A percentile compares a stretch with the other conserved stretches of the same genome.
phyloP scores from a whole-genome alignment of 2,113 vertebrate genomes.

The Meles meles region DNA sequence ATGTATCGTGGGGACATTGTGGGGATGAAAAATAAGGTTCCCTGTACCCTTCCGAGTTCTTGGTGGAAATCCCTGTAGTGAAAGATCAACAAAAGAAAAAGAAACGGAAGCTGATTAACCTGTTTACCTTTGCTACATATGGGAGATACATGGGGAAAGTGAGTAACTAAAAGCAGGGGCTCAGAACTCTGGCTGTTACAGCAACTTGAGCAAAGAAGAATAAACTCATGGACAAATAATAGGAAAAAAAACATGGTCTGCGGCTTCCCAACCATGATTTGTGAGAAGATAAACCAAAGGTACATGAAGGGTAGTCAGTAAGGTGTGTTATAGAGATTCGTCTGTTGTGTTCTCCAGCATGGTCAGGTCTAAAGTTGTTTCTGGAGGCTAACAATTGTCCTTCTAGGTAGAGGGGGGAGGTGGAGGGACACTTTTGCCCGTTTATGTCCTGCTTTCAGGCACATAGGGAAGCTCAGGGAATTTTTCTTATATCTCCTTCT shows the following conservation, averaged over 20 bases:
- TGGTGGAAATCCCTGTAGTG: neutral
- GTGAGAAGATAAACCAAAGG: neutral
- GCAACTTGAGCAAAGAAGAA: neutral
- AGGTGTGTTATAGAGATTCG: neutral
- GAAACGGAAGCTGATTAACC: neutral
- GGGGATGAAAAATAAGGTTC: neutral
- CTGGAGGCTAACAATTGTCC: neutral
- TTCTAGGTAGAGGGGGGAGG: neutral
- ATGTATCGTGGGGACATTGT: neutral
- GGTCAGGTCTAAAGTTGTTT: neutral
- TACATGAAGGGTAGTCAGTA: neutral
- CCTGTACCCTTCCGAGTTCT: neutral
- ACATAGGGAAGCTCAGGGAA: neutral
- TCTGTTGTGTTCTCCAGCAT: neutral
- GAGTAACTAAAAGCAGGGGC: neutral
- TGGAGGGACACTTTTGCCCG: neutral
- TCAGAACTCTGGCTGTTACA: neutral
- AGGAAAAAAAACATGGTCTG: neutral
- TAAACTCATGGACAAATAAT: neutral
- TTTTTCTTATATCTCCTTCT: neutral
- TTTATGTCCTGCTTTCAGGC: neutral
- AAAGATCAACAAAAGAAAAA: neutral
- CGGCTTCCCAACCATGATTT: neutral
- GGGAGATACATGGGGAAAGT: neutral
- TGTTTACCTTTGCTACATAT: accelerated